These are phyloP conservation scores for Boulengeromyrus knoepffleri DNA, from an alignment of 2,113 vertebrate genomes.

Conservation along the genomic window DNA sequence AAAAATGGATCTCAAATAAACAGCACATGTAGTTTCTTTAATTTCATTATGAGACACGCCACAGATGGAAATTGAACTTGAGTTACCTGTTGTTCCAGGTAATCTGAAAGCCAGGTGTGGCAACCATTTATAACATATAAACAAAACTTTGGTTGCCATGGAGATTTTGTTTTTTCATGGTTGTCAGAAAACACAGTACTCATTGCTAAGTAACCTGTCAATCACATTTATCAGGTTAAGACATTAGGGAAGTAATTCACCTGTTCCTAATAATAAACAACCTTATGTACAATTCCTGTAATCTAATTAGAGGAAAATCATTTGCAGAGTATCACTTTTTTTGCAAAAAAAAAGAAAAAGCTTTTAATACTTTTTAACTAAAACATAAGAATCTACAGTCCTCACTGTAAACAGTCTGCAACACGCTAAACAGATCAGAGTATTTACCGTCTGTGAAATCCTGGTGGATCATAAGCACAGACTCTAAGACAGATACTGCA, in stretches of 20 bases:
- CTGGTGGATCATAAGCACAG: not conserved
- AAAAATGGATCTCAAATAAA: not conserved
- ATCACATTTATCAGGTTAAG: constrained; percentile 4
- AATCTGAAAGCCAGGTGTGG: constrained; percentile 6
- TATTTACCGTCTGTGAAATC: not conserved
- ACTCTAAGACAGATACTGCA: not conserved
- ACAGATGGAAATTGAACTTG: not conserved
- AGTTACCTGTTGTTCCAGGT: not conserved
- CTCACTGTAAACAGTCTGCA: not conserved
- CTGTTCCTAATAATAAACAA: not conserved
- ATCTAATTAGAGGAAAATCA: not conserved
- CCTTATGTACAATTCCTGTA: not conserved
- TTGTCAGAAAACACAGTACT: not conserved
- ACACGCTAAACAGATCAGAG: not conserved
- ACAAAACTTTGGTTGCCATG: not conserved
- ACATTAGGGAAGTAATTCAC: not conserved
- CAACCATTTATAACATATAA: not conserved
- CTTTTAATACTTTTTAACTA: not conserved
- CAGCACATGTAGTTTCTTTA: not conserved
- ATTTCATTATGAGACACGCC: not conserved
- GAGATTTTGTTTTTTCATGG: not conserved
- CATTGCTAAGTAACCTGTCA: not conserved
- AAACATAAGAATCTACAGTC: not conserved
- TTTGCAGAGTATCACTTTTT: not conserved
- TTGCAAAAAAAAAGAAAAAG: not conserved